Percentiles rank a stretch among this genome's conserved stretches.
phyloP scores from a whole-genome alignment of 2,888 invertebrate species.

The Chrysomela aeneicollis region DNA sequence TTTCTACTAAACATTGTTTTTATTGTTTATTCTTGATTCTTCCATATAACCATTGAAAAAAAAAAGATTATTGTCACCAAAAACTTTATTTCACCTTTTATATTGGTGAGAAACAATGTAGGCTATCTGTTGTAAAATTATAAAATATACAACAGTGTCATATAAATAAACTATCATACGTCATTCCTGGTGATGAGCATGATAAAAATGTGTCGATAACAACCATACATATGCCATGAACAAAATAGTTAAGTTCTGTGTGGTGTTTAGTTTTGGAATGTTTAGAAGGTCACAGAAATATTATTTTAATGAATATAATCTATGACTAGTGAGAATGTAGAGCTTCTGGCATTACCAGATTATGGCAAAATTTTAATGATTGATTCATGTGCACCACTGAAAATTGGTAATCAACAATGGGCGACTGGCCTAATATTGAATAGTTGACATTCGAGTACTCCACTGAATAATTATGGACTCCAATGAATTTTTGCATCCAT shows the following conservation, averaged over 20 bases:
- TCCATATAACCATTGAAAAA: no score
- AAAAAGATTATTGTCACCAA: no score
- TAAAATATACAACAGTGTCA: slow-evolving; percentile 8
- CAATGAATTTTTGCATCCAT: no score
- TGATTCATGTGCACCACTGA: neutral
- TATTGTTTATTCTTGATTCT: no score
- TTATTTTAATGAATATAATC: neutral
- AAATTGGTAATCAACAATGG: no score
- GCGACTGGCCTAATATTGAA: no score
- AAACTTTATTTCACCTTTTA: no score
- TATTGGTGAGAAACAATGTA: slow-evolving; percentile 2
- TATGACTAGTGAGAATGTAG: no score
- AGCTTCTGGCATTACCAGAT: neutral
- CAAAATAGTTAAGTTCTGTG: neutral
- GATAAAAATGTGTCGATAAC: slow-evolving; percentile 18
- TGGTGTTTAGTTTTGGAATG: neutral
- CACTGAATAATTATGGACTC: no score
- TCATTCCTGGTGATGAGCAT: slow-evolving; percentile 4
- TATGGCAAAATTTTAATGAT: neutral
- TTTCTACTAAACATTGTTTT: no score
- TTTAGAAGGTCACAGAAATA: neutral
- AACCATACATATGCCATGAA: slow-evolving; percentile 4
- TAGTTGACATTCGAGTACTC: no score
- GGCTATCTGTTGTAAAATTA: slow-evolving; percentile 8
- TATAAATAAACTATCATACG: slow-evolving; percentile 23